A percentile compares a stretch with the other conserved stretches of the same genome.
These are phyloP conservation scores for Philonicus albiceps DNA, from an alignment of 2,888 invertebrate genomes.

Conservation along the genomic window DNA sequence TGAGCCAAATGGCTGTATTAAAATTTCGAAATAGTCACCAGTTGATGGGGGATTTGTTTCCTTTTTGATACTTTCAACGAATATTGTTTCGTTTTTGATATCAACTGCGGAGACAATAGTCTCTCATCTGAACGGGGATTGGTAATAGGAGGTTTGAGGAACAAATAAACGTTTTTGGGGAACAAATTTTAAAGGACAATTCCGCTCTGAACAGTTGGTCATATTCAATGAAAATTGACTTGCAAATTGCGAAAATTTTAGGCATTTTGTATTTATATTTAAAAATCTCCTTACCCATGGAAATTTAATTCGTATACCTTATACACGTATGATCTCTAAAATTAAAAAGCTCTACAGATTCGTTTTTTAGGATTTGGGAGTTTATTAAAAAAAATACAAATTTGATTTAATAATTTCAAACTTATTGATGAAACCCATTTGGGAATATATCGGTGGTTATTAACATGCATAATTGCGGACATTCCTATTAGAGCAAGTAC, in stretches of 20 bases:
- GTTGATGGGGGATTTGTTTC: not conserved
- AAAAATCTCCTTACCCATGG: not conserved
- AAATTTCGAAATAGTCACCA: not conserved
- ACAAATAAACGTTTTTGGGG: not conserved
- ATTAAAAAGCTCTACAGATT: not conserved
- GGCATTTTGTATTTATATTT: too few relatives aligned
- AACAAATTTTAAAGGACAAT: not conserved
- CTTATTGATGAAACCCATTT: too few relatives aligned
- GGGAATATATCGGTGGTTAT: too few relatives aligned
- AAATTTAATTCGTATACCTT: not conserved
- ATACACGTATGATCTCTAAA: not conserved
- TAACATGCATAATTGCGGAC: too few relatives aligned
- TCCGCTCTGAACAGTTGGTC: not conserved
- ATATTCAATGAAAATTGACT: not conserved
- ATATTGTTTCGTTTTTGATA: not conserved
- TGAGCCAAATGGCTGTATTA: not conserved
- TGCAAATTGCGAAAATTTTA: not conserved
- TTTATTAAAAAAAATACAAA: too few relatives aligned
- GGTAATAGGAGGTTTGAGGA: not conserved
- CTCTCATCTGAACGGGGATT: not conserved
- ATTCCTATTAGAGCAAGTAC: too few relatives aligned
- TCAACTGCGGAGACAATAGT: not conserved
- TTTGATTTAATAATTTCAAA: too few relatives aligned
- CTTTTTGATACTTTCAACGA: not conserved
- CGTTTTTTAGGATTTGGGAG: not conserved